These are phyloP conservation scores for Orthosia gothica DNA, from an alignment of 2,888 invertebrate species.

Conservation along the genomic window DNA sequence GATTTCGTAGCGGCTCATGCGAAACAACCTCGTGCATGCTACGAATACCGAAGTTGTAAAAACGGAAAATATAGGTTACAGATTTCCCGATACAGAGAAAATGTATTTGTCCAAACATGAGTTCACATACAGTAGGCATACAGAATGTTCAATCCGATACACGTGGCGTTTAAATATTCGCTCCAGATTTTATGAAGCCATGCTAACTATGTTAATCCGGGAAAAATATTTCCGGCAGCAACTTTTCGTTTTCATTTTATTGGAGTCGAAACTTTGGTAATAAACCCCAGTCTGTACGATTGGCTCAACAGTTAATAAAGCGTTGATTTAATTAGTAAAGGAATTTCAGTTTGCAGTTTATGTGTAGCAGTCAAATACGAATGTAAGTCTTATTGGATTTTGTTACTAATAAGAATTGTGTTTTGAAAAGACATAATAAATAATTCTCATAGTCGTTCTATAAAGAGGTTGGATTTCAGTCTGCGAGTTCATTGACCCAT, in stretches of 20 bases:
- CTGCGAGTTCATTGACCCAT: slow-evolving; percentile 47
- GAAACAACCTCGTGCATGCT: background rate
- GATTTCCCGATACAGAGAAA: background rate
- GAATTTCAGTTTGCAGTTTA: slow-evolving; percentile 19
- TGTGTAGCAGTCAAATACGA: slow-evolving; percentile 21
- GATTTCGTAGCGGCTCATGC: background rate
- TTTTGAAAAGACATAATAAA: slow-evolving; percentile 10
- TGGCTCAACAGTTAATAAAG: slow-evolving; percentile 41
- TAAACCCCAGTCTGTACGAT: slow-evolving; percentile 35
- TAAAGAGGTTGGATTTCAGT: slow-evolving; percentile 37
- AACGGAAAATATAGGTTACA: background rate
- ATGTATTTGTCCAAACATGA: too few species aligned
- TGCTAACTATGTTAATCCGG: background rate
- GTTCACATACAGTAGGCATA: too few species aligned
- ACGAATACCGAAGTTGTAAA: background rate
- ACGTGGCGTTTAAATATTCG: background rate
- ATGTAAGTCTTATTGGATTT: slow-evolving; percentile 34
- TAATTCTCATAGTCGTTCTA: slow-evolving; percentile 37
- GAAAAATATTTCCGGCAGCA: slow-evolving; percentile 7
- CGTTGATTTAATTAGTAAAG: slow-evolving; percentile 43
- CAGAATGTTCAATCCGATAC: background rate
- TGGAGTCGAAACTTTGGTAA: slow-evolving; percentile 48
- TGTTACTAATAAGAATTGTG: slow-evolving; percentile 22
- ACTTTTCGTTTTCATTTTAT: slow-evolving; percentile 18
- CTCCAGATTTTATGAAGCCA: background rate